phyloP scores from a whole-genome alignment of 1,140 invertebrate species.

The Venustaconcha ellipsiformis region DNA sequence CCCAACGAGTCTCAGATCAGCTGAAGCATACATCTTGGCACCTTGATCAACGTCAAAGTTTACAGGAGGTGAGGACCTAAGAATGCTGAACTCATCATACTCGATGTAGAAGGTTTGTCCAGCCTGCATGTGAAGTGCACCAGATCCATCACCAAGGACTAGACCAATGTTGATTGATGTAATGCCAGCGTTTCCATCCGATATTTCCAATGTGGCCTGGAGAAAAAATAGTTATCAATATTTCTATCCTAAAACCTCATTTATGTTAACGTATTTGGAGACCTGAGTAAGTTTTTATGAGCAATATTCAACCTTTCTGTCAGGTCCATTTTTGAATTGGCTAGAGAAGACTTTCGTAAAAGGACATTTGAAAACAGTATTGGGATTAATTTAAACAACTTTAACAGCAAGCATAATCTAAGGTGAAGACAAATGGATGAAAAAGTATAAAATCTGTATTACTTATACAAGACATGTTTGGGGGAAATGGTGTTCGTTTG shows the following conservation, averaged over 20 bases:
- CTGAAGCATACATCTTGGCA: conserved; percentile 43
- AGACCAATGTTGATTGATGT: conserved; percentile 37
- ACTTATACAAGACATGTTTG: too few species aligned
- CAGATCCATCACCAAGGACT: conserved; percentile 50
- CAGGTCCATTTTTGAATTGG: too few species aligned
- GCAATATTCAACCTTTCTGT: too few species aligned
- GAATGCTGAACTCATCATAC: conserved; percentile 34
- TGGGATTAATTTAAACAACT: too few species aligned
- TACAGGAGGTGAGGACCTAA: conserved; percentile 46
- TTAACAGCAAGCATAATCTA: too few species aligned
- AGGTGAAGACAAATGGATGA: too few species aligned
- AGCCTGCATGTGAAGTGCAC: conserved; percentile 40
- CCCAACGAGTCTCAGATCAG: conserved; percentile 48
- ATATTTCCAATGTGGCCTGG: conserved; percentile 50
- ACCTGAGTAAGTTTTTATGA: too few species aligned
- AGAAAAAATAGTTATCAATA: neutral
- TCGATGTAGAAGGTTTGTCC: conserved; percentile 48
- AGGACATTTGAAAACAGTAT: too few species aligned
- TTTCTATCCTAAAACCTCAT: neutral
- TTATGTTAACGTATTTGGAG: too few species aligned
- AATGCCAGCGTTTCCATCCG: conserved; percentile 23
- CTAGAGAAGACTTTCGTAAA: too few species aligned
- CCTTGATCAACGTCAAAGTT: conserved; percentile 47
- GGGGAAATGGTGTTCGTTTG: too few species aligned
- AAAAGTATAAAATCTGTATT: too few species aligned